phyloP scores from a whole-genome alignment of 2,797 vertebrate genomes.

The Syndactyla subalaris region DNA sequence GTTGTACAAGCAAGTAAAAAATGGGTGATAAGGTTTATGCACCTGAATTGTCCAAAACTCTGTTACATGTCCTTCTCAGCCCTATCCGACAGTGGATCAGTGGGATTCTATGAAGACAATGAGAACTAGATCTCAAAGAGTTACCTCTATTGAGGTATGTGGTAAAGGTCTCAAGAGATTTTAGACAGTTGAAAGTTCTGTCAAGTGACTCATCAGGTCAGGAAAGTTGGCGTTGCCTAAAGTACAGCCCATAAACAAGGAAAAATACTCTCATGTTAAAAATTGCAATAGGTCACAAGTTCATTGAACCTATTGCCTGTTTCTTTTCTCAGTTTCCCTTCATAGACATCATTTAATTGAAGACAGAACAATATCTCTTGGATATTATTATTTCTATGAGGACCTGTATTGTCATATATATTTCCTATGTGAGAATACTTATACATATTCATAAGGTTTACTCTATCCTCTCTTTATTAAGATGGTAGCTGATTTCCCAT shows the following conservation, averaged over 20 bases:
- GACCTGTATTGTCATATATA: neutral
- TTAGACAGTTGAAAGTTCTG: neutral
- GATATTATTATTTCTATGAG: neutral
- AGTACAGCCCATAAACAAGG: neutral
- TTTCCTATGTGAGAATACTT: neutral
- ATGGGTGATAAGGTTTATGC: neutral
- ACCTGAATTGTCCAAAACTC: neutral
- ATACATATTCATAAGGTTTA: neutral
- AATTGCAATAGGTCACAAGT: neutral
- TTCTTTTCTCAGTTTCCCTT: neutral
- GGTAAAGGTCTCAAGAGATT: neutral
- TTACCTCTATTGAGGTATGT: neutral
- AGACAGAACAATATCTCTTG: neutral
- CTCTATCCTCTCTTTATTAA: neutral
- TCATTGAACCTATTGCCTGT: neutral
- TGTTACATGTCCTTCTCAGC: neutral
- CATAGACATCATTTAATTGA: neutral
- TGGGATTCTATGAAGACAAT: neutral
- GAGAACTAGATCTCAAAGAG: neutral
- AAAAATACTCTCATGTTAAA: neutral
- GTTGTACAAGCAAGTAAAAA: neutral
- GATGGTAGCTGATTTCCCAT: neutral
- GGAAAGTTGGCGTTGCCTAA: neutral
- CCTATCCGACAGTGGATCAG: no score
- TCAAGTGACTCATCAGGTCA: neutral